phyloP scores from a whole-genome alignment of 2,113 vertebrate species.

The Pachycephala philippinensis region DNA sequence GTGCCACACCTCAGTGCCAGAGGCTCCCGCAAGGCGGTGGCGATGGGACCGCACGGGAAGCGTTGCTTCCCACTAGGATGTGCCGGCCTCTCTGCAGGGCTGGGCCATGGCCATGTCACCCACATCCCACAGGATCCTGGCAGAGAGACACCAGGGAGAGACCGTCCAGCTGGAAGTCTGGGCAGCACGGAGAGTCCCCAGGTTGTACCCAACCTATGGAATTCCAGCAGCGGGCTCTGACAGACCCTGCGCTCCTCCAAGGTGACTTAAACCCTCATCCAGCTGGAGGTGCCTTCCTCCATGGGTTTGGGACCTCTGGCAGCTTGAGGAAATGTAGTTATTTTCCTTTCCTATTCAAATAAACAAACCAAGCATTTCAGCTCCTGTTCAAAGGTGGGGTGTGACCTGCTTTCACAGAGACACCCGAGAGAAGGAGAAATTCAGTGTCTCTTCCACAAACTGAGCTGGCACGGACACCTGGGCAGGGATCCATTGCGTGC shows the following conservation, averaged over 20 bases:
- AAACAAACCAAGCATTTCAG: not conserved
- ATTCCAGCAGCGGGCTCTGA: not conserved
- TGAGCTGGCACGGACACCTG: fast-evolving
- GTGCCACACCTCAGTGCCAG: fast-evolving
- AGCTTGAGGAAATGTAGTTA: not conserved
- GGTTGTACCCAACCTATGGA: not conserved
- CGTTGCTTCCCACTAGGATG: fast-evolving
- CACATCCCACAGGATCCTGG: not conserved
- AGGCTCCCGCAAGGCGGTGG: fast-evolving
- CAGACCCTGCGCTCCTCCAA: not conserved
- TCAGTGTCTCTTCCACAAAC: not conserved
- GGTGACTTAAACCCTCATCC: not conserved
- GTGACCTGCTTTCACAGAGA: not conserved
- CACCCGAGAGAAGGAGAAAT: not conserved
- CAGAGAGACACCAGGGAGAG: not conserved
- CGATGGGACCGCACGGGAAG: fast-evolving
- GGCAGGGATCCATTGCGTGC: fast-evolving
- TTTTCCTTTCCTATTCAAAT: not conserved
- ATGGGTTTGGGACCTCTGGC: fast-evolving
- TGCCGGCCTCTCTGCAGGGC: fast-evolving
- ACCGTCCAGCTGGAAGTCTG: fast-evolving
- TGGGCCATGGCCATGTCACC: fast-evolving
- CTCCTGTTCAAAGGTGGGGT: not conserved
- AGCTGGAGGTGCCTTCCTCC: not conserved
- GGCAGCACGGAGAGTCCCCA: fast-evolving